phyloP scores from a whole-genome alignment of 2,113 vertebrate species.

The Perccottus glenii region DNA sequence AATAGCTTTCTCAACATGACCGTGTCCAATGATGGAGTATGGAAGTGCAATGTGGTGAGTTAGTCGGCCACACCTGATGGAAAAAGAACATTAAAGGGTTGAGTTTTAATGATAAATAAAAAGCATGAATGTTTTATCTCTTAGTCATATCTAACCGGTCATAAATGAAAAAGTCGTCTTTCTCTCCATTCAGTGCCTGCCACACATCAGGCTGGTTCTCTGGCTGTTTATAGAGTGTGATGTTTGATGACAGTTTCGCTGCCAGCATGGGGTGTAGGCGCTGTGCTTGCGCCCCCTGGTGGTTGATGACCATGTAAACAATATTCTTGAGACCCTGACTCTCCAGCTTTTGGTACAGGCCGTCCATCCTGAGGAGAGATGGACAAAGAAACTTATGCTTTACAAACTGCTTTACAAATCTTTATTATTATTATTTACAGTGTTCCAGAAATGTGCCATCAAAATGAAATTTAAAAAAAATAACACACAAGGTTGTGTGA shows the following conservation, averaged over 20 bases:
- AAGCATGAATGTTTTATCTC: background rate
- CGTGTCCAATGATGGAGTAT: slow-evolving; percentile 83
- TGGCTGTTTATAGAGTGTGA: slow-evolving; percentile 88
- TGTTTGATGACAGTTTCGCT: slow-evolving; percentile 78
- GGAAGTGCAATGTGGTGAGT: slow-evolving; percentile 88
- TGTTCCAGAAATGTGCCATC: too few relatives aligned
- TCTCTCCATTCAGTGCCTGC: slow-evolving; percentile 84
- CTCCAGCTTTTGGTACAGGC: slow-evolving; percentile 86
- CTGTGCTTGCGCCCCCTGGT: slow-evolving; percentile 80
- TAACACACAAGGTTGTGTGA: too few relatives aligned
- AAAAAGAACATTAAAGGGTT: slow-evolving; percentile 21
- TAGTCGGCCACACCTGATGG: slow-evolving; percentile 88
- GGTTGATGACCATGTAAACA: slow-evolving; percentile 88
- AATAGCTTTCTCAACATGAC: slow-evolving; percentile 87
- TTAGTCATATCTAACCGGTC: slow-evolving; percentile 84
- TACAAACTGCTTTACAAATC: too few relatives aligned
- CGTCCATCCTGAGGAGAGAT: slow-evolving; percentile 81
- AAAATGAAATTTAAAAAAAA: too few relatives aligned
- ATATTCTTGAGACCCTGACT: slow-evolving; percentile 83
- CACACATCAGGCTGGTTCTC: slow-evolving; percentile 85
- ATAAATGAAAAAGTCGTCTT: slow-evolving; percentile 94
- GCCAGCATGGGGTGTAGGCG: slow-evolving; percentile 77
- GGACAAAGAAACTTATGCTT: background rate
- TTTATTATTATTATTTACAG: too few relatives aligned
- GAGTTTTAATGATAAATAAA: background rate